phyloP scores from a whole-genome alignment of 2,113 vertebrate genomes.

The Macquaria ambigua region DNA sequence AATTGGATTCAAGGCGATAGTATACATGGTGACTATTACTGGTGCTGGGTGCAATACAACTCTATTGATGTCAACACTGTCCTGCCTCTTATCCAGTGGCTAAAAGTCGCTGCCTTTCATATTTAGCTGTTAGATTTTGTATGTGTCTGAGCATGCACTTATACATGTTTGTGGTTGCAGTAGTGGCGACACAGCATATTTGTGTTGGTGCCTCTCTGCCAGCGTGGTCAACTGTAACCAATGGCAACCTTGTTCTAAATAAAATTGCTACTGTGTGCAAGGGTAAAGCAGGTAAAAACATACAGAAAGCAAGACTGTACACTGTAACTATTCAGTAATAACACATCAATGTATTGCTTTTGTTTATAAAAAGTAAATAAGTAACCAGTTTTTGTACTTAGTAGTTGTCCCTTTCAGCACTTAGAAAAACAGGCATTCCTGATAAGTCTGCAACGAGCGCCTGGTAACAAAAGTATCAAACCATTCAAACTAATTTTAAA shows the following conservation, averaged over 20 bases:
- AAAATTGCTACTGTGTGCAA: neutral
- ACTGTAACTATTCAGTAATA: neutral
- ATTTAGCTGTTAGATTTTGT: slow-evolving; percentile 10
- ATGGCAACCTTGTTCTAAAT: slow-evolving; percentile 21
- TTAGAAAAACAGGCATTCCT: too few species aligned
- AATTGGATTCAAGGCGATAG: neutral
- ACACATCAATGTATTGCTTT: neutral
- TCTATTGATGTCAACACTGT: neutral
- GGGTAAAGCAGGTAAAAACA: neutral
- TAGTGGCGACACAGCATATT: neutral
- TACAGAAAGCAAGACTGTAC: neutral
- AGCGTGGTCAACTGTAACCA: slow-evolving; percentile 14
- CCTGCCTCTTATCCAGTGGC: neutral
- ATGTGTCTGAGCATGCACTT: slow-evolving; percentile 9
- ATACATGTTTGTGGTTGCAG: slow-evolving; percentile 1
- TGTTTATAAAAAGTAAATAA: neutral
- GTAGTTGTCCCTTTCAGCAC: neutral
- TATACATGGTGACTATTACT: neutral
- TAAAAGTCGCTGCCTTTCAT: neutral
- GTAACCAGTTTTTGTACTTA: neutral
- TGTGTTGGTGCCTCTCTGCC: slow-evolving; percentile 1
- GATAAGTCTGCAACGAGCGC: neutral
- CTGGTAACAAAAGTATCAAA: neutral
- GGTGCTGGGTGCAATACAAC: neutral
- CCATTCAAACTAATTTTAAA: neutral